Evolutionary conservation across 2,797 vertebrate genomes (phyloP), one percentile per base, ranked within the genome.

Genomic region (Silurus aristotelis): DNA sequence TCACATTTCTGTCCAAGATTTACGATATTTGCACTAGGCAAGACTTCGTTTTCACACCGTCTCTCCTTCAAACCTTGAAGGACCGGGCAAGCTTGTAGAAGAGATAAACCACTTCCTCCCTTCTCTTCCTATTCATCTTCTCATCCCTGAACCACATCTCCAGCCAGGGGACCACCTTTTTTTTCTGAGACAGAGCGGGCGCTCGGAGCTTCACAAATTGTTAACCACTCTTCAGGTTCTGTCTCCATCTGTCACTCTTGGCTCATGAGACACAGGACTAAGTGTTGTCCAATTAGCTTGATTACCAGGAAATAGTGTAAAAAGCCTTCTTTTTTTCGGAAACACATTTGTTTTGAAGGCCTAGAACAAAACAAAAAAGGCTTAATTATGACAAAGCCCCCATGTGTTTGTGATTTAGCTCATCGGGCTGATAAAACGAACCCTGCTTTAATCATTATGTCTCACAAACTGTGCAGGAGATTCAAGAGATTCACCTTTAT

Each of bases 211-310:
- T 52, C 66, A 2, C 77, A 22, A 48, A 72, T 68, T 64, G 68
- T 66, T 66, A 27, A 73, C 48, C 70, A 75, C 46, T 66, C 84
- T 85, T 55, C 22, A 14, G 43, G 60, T 80, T 80, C 56, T 20
- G 31, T 75, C 78, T 85, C 84, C 84, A 85, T 82, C 79, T 85
- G 84, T 85, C 79, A 82, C 79, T 82, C 43, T 75, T 85, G 79
- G 84, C 84, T 82, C 77, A 67, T 46, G 31, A 55, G 43, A 25
- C 58, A 15, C 48, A 25, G 55, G 6, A 46, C 55, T 75, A 81
- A 75, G 78, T 75, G 60, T 55, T 82, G 84, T 63, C 84, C 70
- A 85, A 85, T 85, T 75, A 73, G 52, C 70, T 66, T 20, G 19
- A 85, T 76, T 67, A 82, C 46, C 58, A 48, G 61, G 10, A 76